Evolutionary conservation across 1,140 invertebrate species (phyloP).

Genomic region (Drosophila serrata): DNA sequence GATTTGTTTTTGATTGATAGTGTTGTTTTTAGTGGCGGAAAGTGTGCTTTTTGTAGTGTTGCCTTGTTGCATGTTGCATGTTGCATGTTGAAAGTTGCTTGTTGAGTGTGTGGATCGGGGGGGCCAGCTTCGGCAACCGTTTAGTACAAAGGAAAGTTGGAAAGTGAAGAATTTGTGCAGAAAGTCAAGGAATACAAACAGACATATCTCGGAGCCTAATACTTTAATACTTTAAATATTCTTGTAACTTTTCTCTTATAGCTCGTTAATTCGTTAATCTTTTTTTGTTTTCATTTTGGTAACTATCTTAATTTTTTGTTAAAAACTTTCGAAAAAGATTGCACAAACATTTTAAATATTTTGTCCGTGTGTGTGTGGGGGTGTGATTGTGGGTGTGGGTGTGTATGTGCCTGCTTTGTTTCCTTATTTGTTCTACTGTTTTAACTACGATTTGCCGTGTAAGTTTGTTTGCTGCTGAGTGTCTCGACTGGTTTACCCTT

Average conservation of each 20-base stretch:
- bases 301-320: slow-evolving; percentile 24
- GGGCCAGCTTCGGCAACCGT: slow-evolving; percentile 55
- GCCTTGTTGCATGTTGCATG: slow-evolving; percentile 27
- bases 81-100: slow-evolving; percentile 25
- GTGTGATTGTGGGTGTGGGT: slow-evolving; percentile 3
- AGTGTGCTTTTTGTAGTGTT: slow-evolving; percentile 52
- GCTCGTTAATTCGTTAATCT: slow-evolving; percentile 27
- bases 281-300: slow-evolving; percentile 22
- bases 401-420: slow-evolving; percentile 30
- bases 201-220: slow-evolving; percentile 52
- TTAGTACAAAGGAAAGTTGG: slow-evolving; percentile 62
- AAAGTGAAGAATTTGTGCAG: slow-evolving; percentile 68
- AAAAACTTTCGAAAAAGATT: slow-evolving; percentile 61
- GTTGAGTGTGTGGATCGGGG: slow-evolving; percentile 18
- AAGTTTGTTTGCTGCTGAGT: slow-evolving; percentile 21
- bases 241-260: slow-evolving; percentile 65
- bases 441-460: slow-evolving; percentile 62
- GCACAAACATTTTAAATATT: slow-evolving; percentile 76
- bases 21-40: slow-evolving; percentile 38
- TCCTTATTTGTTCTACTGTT: slow-evolving; percentile 51
- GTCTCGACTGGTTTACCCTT: slow-evolving; percentile 19
- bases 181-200: slow-evolving; percentile 45
- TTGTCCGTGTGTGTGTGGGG: slow-evolving; percentile 30
- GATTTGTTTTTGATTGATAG: slow-evolving; percentile 65
- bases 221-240: slow-evolving; percentile 51